Conservation (phyloP, 1,140 invertebrate genomes). For the Sitophilus oryzae region DNA sequence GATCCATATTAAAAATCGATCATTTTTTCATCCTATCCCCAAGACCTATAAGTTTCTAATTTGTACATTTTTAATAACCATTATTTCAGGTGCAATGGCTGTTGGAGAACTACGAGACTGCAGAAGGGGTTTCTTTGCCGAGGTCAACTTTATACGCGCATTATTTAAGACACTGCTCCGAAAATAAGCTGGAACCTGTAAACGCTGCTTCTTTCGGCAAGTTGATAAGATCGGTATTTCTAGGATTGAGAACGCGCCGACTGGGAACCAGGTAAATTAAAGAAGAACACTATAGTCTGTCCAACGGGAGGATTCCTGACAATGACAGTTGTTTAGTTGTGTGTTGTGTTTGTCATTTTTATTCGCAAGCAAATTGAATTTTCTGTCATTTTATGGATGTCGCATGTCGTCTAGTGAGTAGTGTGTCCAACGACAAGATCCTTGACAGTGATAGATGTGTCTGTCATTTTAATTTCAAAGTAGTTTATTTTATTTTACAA, state of each 20-base stretch:
- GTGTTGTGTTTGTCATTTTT: slow-evolving; percentile 96
- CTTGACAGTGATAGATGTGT: no score
- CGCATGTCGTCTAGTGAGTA: slow-evolving; percentile 91
- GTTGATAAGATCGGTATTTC: slow-evolving; percentile 94
- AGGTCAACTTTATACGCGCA: slow-evolving; percentile 95
- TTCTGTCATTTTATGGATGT: slow-evolving; percentile 85
- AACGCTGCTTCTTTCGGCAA: slow-evolving; percentile 99
- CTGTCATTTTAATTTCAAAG: no score
- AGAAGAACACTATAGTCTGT: no score
- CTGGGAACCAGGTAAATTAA: slow-evolving; percentile 93
- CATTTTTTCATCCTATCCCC: no score
- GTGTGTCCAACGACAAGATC: no score
- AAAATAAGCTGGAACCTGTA: slow-evolving; percentile 93
- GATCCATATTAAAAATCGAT: no score
- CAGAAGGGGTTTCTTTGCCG: slow-evolving; percentile 93
- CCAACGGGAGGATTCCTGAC: no score
- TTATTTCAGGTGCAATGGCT: slow-evolving; percentile 94
- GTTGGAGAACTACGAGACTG: slow-evolving; percentile 96
- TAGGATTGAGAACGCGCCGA: slow-evolving; percentile 86
- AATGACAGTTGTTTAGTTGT: slow-evolving; percentile 99
- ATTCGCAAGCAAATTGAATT: no score
- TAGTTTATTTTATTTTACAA: no score
- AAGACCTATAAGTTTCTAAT: no score
- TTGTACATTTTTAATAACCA: no score
- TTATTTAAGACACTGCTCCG: slow-evolving; percentile 90